Evolutionary conservation across 2,888 invertebrate genomes (phyloP), one percentile per base, ranked within the genome.

Genomic region (Latheticus oryzae): DNA sequence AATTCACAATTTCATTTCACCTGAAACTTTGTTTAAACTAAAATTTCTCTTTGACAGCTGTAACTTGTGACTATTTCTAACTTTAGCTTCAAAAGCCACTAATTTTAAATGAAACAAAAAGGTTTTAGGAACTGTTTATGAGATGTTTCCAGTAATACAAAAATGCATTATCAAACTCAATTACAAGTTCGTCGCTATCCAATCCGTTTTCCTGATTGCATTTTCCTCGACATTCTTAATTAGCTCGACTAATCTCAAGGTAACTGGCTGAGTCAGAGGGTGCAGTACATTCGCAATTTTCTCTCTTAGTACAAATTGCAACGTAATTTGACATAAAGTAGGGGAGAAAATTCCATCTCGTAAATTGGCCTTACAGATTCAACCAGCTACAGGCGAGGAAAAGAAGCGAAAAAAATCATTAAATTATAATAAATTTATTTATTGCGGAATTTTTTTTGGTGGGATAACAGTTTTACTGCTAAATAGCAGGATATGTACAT

Each of bases 401-500:
- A n/a, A 35, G 7, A 53, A 53, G 30, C 26, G 26, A 21, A 15
- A 8, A 16, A 4, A 30, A n/a, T n/a, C n/a, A 43, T 54, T 54
- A 48, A 28, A 55, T 47, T 12, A 32, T 58, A 61, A 38, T 58
- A 61, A 61, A 58, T 45, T 61, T 24, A 54, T 58, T 62, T 62
- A 55, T 59, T 61, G 58, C 52, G 16, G 8, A n/a, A n/a, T n/a
- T n/a, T 28, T 43, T 52, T 51, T 53, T 52, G 59, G 56, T n/a
- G n/a, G n/a, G n/a, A n/a, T 56, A 64, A 61, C 60, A 51, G 61
- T 32, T 55, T 45, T 60, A 62, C 64, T 60, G 60, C 64, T 58
- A 53, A 37, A 35, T 11, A 40, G 62, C 64, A 62, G 65, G 67
- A 68, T 68, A 68, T 68, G 68, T 68, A 67, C 68, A 68, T 66